phyloP scores from a whole-genome alignment of 2,888 invertebrate genomes.

The Alloplasta piceator region DNA sequence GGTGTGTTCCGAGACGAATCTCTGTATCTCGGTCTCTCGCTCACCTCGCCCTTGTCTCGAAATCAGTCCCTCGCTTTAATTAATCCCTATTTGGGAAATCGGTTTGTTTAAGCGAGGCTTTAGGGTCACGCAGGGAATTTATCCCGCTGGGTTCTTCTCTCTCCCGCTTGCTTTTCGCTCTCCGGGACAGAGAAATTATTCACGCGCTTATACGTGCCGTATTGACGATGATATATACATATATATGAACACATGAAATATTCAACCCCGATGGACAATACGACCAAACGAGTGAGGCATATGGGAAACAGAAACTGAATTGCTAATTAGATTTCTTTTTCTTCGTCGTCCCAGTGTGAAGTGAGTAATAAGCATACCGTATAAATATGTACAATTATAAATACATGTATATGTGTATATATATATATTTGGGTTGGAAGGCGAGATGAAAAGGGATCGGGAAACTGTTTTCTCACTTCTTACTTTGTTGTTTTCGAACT shows the following conservation, averaged over 20 bases:
- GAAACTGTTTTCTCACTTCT: slow-evolving; percentile 36
- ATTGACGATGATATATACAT: not conserved
- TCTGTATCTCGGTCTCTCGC: slow-evolving; percentile 1
- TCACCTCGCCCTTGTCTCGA: slow-evolving; percentile 64
- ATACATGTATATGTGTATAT: not conserved
- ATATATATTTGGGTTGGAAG: not conserved
- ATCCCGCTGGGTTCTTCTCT: slow-evolving; percentile 53
- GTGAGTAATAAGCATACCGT: slow-evolving; percentile 14
- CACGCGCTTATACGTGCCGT: slow-evolving; percentile 33
- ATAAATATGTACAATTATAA: slow-evolving; percentile 14
- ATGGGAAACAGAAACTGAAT: slow-evolving; percentile 34
- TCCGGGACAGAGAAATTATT: slow-evolving; percentile 54
- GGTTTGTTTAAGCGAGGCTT: slow-evolving; percentile 75
- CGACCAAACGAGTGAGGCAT: slow-evolving; percentile 34
- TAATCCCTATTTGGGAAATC: slow-evolving; percentile 79
- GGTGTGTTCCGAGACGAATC: slow-evolving; percentile 11
- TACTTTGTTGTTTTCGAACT: slow-evolving; percentile 25
- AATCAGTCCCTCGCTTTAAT: slow-evolving; percentile 76
- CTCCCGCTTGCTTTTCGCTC: not conserved
- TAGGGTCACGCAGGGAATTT: slow-evolving; percentile 66
- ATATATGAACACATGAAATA: slow-evolving; percentile 8
- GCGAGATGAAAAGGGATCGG: slow-evolving; percentile 20
- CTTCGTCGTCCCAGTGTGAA: not conserved
- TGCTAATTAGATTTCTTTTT: slow-evolving; percentile 17
- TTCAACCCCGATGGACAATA: slow-evolving; percentile 27